Percentiles rank a stretch among this genome's conserved stretches.
Conservation (phyloP, 2,888 invertebrate genomes). For the Rosalia funebris region DNA sequence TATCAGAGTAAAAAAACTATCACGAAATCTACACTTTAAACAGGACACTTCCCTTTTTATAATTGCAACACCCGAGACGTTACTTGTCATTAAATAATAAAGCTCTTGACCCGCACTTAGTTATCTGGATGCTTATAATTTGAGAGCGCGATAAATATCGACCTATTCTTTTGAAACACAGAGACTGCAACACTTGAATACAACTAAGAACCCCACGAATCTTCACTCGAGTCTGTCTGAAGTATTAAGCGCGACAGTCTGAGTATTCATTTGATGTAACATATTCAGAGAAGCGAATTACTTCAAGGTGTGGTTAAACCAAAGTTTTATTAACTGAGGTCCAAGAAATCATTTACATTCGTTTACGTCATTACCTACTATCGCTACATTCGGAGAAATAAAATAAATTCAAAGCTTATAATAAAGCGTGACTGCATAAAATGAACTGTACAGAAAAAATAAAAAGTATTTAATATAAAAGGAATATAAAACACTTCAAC, state of each 20-base stretch:
- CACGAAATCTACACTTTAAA: too few species aligned
- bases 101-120: constrained; percentile 20
- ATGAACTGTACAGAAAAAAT: too few species aligned
- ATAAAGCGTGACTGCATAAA: too few species aligned
- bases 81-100: constrained; percentile 19
- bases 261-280: constrained; percentile 22
- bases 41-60: too few species aligned
- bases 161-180: constrained; percentile 13
- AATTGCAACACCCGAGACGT: background rate
- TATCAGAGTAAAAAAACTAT: too few species aligned
- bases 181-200: constrained; percentile 10
- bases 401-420: too few species aligned
- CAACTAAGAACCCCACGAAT: constrained; percentile 7
- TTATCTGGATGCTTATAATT: constrained; percentile 19
- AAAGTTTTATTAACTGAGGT: constrained; percentile 1
- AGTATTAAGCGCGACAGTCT: constrained; percentile 23
- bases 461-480: too few species aligned
- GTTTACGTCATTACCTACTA: too few species aligned
- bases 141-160: constrained; percentile 34
- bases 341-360: too few species aligned
- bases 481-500: too few species aligned
- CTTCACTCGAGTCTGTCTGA: constrained; percentile 22
- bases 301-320: constrained; percentile 14
- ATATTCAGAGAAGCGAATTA: constrained; percentile 21
- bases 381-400: too few species aligned